Conservation (phyloP, 2,888 invertebrate species). For the Hipparchia semele region DNA sequence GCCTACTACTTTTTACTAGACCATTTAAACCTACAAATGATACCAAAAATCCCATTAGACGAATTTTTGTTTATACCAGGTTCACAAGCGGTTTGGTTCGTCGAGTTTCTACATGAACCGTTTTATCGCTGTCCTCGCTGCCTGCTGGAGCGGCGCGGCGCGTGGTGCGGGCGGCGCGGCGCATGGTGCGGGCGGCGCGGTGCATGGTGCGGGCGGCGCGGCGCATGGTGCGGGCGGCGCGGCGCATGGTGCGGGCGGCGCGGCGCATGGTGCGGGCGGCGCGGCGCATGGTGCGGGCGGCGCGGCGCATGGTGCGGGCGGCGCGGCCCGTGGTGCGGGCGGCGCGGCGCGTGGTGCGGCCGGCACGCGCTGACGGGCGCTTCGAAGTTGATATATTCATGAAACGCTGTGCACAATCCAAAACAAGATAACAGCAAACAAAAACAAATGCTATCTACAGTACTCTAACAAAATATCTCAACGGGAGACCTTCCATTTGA, state of each 20-base stretch:
- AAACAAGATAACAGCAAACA: neutral
- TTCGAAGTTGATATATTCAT: neutral
- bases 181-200: too few relatives aligned
- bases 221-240: neutral
- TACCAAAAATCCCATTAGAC: neutral
- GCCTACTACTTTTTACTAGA: neutral
- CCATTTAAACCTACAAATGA: too few relatives aligned
- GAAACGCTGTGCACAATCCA: neutral
- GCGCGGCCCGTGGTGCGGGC: neutral
- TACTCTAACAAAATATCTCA: neutral
- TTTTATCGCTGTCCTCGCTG: neutral
- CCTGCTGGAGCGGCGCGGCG: too few relatives aligned
- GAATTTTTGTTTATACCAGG: neutral
- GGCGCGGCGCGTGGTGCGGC: too few relatives aligned
- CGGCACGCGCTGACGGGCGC: neutral
- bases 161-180: too few relatives aligned
- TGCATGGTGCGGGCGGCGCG: too few relatives aligned
- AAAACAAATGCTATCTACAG: neutral
- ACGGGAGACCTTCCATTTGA: neutral
- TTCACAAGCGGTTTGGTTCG: neutral
- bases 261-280: too few relatives aligned
- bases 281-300: too few relatives aligned
- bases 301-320: too few relatives aligned
- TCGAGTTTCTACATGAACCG: neutral
- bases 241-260: too few relatives aligned